Base-by-base conservation (phyloP, 2,113 vertebrate genomes). In the Lagopus leucura region DNA sequence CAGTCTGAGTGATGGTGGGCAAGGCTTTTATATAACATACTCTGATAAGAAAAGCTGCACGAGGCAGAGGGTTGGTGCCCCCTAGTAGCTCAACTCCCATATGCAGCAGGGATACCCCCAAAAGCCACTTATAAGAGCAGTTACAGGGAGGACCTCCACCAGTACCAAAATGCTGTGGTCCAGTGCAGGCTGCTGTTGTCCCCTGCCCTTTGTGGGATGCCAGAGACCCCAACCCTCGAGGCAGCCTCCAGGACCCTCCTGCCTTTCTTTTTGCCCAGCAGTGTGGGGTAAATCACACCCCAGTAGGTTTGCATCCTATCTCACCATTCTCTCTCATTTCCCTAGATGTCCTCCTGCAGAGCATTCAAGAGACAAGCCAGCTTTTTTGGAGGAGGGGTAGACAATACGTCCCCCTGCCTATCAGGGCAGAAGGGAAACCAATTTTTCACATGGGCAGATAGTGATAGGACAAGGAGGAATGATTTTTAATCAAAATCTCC, bases 1-100 rank as follows among this genome's bases (percentile, higher is more conserved):
- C 19, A 66, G 30, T 13, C 2, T 28, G n/a, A 82, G 13, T 14
- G 22, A 30, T 0, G 0, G 10, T 24, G 13, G 75, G 9, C 30
- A 78, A 75, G 52, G 13, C 34, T 64, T 69, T 57, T 28, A 18
- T 5, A 6, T 1, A 58, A 55, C 9, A 58, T 7, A 11, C 83
- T 40, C 42, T n/a, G 8, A 21, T 60, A 47, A 71, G 77, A 55
- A 32, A 69, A 77, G 34, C 25, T 57, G 82, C 40, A 21, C 8
- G 65, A 73, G 14, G 30, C 12, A 75, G 34, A 40, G 8, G 20
- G 32, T n/a, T 80, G 42, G 28, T 52, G 17, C 13, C 11, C 19
- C 38, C 24, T 32, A 6, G 8, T 11, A 80, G 5, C 50, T 25
- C 24, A 34, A 42, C 72, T 55, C n/a, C 28, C 34, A 25, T 22